Percentiles rank a stretch among this genome's conserved stretches.
phyloP scores from a whole-genome alignment of 1,140 invertebrate species.

The Papilio aristodemus region DNA sequence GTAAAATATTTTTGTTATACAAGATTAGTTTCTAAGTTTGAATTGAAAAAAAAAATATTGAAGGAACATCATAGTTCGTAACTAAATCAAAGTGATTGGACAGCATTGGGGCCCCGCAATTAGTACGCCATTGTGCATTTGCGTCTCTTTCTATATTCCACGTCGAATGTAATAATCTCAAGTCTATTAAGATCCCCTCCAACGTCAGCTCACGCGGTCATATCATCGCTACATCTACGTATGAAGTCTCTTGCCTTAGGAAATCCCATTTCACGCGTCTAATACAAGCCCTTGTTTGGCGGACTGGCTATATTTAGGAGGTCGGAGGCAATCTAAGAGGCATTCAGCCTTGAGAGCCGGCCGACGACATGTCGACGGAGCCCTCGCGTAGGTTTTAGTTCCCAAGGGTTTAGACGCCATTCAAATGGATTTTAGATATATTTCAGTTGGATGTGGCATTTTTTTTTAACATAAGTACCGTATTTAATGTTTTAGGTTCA shows the following conservation, averaged over 20 bases:
- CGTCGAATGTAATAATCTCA: slow-evolving; percentile 58
- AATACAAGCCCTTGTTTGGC: slow-evolving; percentile 72
- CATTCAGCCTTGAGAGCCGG: slow-evolving; percentile 62
- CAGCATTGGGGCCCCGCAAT: slow-evolving; percentile 48
- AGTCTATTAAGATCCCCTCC: slow-evolving; percentile 67
- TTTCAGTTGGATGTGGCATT: slow-evolving; percentile 32
- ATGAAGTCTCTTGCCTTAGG: slow-evolving; percentile 45
- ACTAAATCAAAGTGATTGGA: slow-evolving; percentile 33
- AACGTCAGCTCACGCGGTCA: slow-evolving; percentile 48
- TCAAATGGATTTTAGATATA: slow-evolving; percentile 32
- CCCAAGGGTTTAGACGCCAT: slow-evolving; percentile 54
- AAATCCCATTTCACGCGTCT: slow-evolving; percentile 68
- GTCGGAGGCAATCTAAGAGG: slow-evolving; percentile 74
- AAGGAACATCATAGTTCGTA: slow-evolving; percentile 7
- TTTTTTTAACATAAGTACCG: no score
- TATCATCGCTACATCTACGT: slow-evolving; percentile 38
- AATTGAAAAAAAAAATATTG: background rate
- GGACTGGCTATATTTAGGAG: slow-evolving; percentile 70
- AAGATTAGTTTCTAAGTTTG: background rate
- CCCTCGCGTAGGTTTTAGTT: slow-evolving; percentile 65
- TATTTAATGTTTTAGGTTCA: no score
- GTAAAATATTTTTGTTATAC: no score
- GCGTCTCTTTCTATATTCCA: slow-evolving; percentile 54
- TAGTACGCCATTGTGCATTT: slow-evolving; percentile 60
- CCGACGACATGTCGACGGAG: slow-evolving; percentile 57